Evolutionary conservation across 2,888 invertebrate genomes (phyloP).

Genomic region (Pycnomerus fuliginosus): DNA sequence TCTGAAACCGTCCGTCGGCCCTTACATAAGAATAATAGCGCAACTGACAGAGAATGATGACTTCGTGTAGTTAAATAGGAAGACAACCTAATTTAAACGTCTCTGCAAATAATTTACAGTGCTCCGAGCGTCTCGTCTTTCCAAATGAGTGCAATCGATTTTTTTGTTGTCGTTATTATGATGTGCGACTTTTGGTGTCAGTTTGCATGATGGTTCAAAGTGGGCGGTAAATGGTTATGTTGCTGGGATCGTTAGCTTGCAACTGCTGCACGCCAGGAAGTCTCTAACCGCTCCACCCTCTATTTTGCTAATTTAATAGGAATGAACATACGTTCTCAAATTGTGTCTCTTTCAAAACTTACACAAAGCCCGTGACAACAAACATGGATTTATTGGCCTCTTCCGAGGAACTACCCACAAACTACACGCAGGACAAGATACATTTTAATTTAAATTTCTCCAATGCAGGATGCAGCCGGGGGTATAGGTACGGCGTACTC

Average conservation of each 20-base stretch:
- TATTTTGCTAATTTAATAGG: constrained; percentile 14
- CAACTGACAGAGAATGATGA: constrained; percentile 50
- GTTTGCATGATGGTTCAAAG: constrained; percentile 17
- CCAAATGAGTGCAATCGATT: background rate
- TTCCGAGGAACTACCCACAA: no score
- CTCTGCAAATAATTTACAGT: constrained; percentile 17
- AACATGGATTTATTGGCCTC: constrained; percentile 5
- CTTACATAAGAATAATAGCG: constrained; percentile 43
- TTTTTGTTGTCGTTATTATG: constrained; percentile 7
- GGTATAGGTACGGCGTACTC: no score
- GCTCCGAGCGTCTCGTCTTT: background rate
- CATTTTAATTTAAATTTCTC: constrained; percentile 5
- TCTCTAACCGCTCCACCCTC: constrained; percentile 18
- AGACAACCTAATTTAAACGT: constrained; percentile 49
- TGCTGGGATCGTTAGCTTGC: constrained; percentile 15
- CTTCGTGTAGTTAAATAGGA: constrained; percentile 44
- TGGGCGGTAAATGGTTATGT: constrained; percentile 20
- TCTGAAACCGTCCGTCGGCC: constrained; percentile 30
- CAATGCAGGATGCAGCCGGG: background rate
- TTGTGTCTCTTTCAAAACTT: constrained; percentile 3
- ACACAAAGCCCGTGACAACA: constrained; percentile 3
- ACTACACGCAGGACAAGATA: no score
- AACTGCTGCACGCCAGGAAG: constrained; percentile 21
- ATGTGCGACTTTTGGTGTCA: constrained; percentile 13
- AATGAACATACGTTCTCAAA: constrained; percentile 7